Evolutionary conservation across 2,113 vertebrate species (phyloP).

Genomic region (Cyrtonyx montezumae): DNA sequence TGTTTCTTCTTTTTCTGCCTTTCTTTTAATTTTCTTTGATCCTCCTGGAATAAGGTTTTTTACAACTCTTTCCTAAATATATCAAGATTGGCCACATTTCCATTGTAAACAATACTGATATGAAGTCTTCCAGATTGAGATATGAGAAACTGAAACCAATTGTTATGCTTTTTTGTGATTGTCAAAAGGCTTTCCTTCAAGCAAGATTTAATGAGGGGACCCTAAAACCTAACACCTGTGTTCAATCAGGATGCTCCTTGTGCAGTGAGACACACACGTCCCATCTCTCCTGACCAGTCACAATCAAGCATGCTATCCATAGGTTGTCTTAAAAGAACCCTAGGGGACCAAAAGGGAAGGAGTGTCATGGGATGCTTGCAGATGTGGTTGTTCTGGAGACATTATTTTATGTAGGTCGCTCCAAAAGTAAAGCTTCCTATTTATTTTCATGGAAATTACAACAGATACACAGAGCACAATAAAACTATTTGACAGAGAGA

Average conservation of each 20-base stretch:
- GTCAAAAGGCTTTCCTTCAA: neutral
- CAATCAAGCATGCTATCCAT: neutral
- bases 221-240: neutral
- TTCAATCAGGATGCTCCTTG: neutral
- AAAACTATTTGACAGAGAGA: too few species aligned
- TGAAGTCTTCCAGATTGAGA: neutral
- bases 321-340: neutral
- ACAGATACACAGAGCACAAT: too few species aligned
- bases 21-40: neutral
- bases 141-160: neutral
- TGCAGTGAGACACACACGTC: neutral
- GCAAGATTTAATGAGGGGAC: neutral
- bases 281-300: neutral
- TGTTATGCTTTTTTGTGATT: neutral
- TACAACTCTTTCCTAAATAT: neutral
- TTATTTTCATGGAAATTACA: too few species aligned
- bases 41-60: neutral
- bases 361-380: neutral
- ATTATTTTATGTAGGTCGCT: neutral
- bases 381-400: accelerated
- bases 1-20: neutral
- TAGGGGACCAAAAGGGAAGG: neutral
- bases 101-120: neutral
- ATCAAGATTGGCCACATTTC: neutral
- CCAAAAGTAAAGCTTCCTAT: too few species aligned